phyloP scores from a whole-genome alignment of 2,888 invertebrate genomes.

The Allygus modestus region DNA sequence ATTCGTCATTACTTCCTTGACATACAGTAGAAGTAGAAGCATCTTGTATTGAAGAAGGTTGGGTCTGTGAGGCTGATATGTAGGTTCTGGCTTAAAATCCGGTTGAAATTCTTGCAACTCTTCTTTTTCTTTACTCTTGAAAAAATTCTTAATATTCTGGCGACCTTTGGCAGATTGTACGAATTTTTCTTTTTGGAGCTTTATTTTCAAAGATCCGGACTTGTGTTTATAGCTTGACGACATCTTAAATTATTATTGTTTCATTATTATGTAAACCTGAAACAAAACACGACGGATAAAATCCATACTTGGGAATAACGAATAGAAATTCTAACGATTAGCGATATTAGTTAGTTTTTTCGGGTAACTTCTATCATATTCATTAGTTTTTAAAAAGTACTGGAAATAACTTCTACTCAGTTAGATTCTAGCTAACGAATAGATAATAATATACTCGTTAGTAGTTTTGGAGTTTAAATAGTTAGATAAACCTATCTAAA shows the following conservation, averaged over 20 bases:
- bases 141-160: slow-evolving; percentile 47
- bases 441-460: background rate
- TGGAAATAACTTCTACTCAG: slow-evolving; percentile 11
- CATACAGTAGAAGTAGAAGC: slow-evolving; percentile 20
- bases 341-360: too few relatives aligned
- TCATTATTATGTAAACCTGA: background rate
- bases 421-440: background rate
- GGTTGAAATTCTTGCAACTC: slow-evolving; percentile 27
- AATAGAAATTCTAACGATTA: background rate
- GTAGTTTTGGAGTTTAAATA: too few relatives aligned
- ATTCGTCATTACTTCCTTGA: slow-evolving; percentile 12
- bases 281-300: too few relatives aligned
- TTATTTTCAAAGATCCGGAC: slow-evolving; percentile 50
- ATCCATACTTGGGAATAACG: background rate
- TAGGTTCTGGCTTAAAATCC: slow-evolving; percentile 14
- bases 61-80: slow-evolving; percentile 22
- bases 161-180: slow-evolving; percentile 25
- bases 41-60: slow-evolving; percentile 32
- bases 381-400: background rate
- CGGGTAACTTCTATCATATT: background rate
- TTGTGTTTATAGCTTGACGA: slow-evolving; percentile 47
- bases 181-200: slow-evolving; percentile 44
- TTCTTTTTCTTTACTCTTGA: slow-evolving; percentile 30
- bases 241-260: slow-evolving; percentile 21
- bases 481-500: too few relatives aligned